These are phyloP conservation scores for Anthoscopus minutus DNA, from an alignment of 2,113 vertebrate genomes.

Conservation along the genomic window DNA sequence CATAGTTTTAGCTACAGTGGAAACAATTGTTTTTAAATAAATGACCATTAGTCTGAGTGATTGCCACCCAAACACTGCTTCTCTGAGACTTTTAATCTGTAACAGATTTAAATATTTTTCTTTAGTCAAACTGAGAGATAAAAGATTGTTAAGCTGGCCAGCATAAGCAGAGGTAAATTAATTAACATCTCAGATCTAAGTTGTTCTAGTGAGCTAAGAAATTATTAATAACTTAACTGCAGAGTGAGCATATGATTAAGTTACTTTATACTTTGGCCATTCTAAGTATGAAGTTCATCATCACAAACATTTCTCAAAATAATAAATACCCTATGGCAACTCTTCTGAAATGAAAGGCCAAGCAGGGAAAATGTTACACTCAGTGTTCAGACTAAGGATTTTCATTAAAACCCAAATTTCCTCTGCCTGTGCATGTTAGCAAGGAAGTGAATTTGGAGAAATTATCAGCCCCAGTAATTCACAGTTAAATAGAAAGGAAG, in stretches of 20 bases:
- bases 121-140: not conserved
- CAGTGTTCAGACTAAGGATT: not conserved
- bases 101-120: slow-evolving; percentile 30
- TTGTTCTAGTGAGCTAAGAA: not conserved
- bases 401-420: not conserved
- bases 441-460: not conserved
- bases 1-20: slow-evolving; percentile 9
- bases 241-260: not conserved
- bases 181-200: not conserved
- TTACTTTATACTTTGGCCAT: not conserved
- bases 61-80: slow-evolving; percentile 25
- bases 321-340: not conserved
- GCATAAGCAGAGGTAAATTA: not conserved
- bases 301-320: not conserved
- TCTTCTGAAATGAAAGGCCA: not conserved
- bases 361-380: not conserved
- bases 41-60: slow-evolving; percentile 27
- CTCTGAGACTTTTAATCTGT: slow-evolving; percentile 19
- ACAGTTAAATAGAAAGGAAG: not conserved
- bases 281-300: not conserved
- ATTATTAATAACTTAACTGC: not conserved
- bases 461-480: not conserved
- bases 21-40: slow-evolving; percentile 53
- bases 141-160: not conserved
- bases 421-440: not conserved